Base-by-base conservation (phyloP, 1,140 invertebrate species). In the Diorhabda carinulata region DNA sequence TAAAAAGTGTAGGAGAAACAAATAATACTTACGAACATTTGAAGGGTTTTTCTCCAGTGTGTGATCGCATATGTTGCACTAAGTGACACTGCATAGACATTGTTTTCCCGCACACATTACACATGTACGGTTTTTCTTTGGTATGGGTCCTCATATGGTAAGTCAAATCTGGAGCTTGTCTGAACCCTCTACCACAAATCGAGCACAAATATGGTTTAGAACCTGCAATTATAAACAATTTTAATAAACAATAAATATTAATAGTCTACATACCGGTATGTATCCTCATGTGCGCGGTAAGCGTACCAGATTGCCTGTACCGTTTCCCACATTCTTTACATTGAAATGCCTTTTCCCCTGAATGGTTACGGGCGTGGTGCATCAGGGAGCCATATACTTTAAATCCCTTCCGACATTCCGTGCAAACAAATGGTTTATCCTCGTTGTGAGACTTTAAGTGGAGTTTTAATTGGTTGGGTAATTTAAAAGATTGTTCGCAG, bases 361-460 rank as follows among this genome's bases (percentile, higher is more conserved):
- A 90, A 72, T 92, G 91, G 57, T 84, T 86, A 52, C 88, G 82
- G 69, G 87, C 84, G 71, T 92, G 91, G 64, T 92, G 92, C 76
- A 91, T 91, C 3, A 93, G 78, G 72, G 83, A 81, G 42, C 81
- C 56, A 64, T 72, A 74, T 41, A 71, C 67, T 61, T 71, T 73
- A 47, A 74, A 79, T 58, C 68, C 65, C 69, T 78, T 78, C 8
- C 61, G 71, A 69, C 90, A 91, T 5, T 87, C 81, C 61, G 84
- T 84, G 74, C 83, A 84, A 4, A 66, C 63, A 62, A 78, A 83
- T 0, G 79, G 78, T 66, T 80, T 81, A 43, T 78, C 71, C 10
- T 73, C 68, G 10, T 69, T 69, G 25, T 77, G 76, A 47, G 59
- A 69, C 43, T 71, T 66, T 66, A 76, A 73, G 62, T 77, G 76